phyloP scores from a whole-genome alignment of 1,140 invertebrate species.

The Drosophila kikkawai region DNA sequence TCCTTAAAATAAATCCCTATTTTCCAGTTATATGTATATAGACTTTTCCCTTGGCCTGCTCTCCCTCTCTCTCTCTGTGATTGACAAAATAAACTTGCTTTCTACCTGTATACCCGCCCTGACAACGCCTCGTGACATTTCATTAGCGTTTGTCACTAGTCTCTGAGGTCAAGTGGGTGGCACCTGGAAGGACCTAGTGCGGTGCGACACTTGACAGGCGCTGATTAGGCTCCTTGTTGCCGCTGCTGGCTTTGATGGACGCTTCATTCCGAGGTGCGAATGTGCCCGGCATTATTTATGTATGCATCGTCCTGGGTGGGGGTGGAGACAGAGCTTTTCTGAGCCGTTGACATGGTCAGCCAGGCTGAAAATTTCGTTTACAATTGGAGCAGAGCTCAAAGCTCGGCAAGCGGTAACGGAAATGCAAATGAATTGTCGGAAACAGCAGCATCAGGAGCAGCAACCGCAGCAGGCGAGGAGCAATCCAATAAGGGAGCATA shows the following conservation, averaged over 20 bases:
- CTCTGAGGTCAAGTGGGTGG: constrained; percentile 11
- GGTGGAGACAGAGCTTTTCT: constrained; percentile 8
- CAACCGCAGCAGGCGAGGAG: constrained; percentile 32
- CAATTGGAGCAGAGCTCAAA: constrained; percentile 30
- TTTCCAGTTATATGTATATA: background rate
- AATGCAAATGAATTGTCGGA: constrained; percentile 72
- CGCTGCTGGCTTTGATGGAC: constrained; percentile 24
- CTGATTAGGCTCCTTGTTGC: constrained; percentile 50
- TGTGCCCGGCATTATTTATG: constrained; percentile 44
- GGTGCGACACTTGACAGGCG: constrained; percentile 44
- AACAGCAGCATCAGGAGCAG: constrained; percentile 28
- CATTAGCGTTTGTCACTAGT: constrained; percentile 62
- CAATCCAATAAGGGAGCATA: constrained; percentile 55
- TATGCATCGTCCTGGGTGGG: background rate
- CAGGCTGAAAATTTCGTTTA: constrained; percentile 44
- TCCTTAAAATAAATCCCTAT: background rate
- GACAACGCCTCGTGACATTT: constrained; percentile 61
- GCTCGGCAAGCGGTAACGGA: constrained; percentile 33
- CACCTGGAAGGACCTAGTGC: constrained; percentile 12
- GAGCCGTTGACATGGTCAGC: constrained; percentile 41
- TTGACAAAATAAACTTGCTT: constrained; percentile 27
- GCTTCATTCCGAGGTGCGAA: constrained; percentile 31
- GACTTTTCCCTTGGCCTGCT: background rate
- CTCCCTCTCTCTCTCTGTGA: constrained; percentile 1
- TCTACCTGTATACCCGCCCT: constrained; percentile 10